Evolutionary conservation across 2,113 vertebrate genomes (phyloP), one percentile per base, ranked within the genome.

Genomic region (Cyphomyrus discorhynchus): DNA sequence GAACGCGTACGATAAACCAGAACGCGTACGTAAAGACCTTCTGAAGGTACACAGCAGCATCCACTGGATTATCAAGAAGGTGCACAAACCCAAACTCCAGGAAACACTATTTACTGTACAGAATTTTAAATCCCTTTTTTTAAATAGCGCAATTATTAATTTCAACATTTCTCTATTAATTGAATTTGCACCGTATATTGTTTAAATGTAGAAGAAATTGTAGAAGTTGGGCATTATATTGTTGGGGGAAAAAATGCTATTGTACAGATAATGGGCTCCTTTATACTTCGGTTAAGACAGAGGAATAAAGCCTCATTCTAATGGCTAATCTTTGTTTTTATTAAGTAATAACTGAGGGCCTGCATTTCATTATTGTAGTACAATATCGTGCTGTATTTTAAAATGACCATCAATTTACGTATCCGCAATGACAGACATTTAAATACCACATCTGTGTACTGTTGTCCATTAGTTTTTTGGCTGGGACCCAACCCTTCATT

Each of bases 231-330:
- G 1, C 10, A 42, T 39, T 45, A 21, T 21, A 52, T 7, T 84
- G 42, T 24, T 24, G 3, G 27, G 11, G 17, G 39, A 1, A 11
- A 56, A 84, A 58, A 89, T 93, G 92, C 62, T 74, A 45, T 0
- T 92, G 91, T 91, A 93, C 85, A 91, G 89, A 17, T 56, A 50
- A 0, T 70, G 87, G 86, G 90, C 89, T 91, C 62, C 92, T 95
- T 95, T 94, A 89, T 95, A 94, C 87, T 88, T 52, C 74, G 88
- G 88, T 8, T 50, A 45, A 56, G 53, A 56, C 53, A 42, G 88
- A 92, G 92, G 83, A 95, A 94, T 95, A 94, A 95, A 95, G 82
- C 90, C 92, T 93, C 82, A 7, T 89, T 90, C 86, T 42, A 39
- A 49, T 35, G 82, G 6, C 70, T 74, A 80, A 58, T 5, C 21